Evolutionary conservation across 1,140 invertebrate species (phyloP), one percentile per base, ranked within the genome.

Genomic region (Onthophagus taurus): DNA sequence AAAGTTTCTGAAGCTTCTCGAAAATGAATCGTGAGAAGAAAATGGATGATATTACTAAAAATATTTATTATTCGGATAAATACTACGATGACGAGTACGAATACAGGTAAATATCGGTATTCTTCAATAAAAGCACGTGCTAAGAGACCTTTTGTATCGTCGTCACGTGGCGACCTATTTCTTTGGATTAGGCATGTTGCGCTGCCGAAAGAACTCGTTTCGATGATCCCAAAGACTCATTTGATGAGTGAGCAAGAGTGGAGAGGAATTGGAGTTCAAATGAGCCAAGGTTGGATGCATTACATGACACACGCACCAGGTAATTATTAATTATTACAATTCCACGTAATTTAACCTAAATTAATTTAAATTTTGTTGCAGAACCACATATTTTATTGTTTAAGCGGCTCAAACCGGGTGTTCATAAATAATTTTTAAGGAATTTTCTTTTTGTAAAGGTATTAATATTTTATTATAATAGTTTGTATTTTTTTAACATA

Each of bases 281-380:
- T 95, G 64, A 92, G 87, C 65, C 81, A 83, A 54, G 91, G 91
- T 29, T 96, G 92, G 92, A 73, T 92, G 5, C 90, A 96, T 69
- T 97, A 94, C 53, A 93, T 96, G 89, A 82, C 80, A 48, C 91
- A 96, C 68, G 72, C 82, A 56, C 91, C 92, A 67, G 89, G 45
- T 42, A 47, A 9, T 8, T 31, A 12, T 31, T 3, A 84, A 88
- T 71, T 49, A 53, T 50, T 7, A 13, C 7, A 9, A 14, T 17
- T 9, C 11, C 19, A 17, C n/a, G n/a, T n/a, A 17, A 18, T 20
- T 3, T n/a, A n/a, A 20, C 12, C 9, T 5, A 19, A 31, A 17
- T 17, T 18, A 18, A 31, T 14, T 18, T 24, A 34, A 31, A 16
- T 20, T 29, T 26, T 17, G 4, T 41, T 41, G 3, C 24, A 41